Conservation (phyloP, 92 coral and sea anemone genomes). For the Palythoa grandiflora region DNA sequence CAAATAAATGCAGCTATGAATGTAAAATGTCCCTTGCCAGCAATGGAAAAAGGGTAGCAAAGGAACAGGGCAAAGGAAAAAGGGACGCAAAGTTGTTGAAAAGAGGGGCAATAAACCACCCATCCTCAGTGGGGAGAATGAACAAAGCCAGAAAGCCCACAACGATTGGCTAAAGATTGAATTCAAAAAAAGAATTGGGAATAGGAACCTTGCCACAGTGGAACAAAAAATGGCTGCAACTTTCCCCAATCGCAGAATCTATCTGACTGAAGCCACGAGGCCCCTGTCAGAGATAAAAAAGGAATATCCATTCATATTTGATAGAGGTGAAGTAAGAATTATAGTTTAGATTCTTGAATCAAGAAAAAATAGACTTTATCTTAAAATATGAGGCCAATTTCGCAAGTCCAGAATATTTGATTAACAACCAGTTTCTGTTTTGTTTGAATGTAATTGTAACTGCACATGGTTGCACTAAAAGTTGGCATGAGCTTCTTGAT, state of each 20-base stretch:
- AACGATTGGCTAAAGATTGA: not conserved
- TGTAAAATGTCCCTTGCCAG: not conserved
- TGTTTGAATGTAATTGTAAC: not conserved
- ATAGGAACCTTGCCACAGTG: not conserved
- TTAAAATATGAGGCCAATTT: not conserved
- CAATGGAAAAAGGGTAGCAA: not conserved
- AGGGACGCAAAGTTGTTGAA: not conserved
- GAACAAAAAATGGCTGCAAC: not conserved
- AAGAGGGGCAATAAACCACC: not conserved
- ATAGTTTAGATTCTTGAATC: too few species aligned
- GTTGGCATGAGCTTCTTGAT: too few species aligned
- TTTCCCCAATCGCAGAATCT: not conserved
- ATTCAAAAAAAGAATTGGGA: not conserved
- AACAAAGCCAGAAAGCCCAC: not conserved
- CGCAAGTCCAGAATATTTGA: not conserved
- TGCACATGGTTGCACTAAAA: constrained; percentile 13
- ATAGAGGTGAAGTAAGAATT: not conserved
- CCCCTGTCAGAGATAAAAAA: not conserved
- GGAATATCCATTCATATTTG: not conserved
- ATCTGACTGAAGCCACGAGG: not conserved
- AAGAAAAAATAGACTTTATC: not conserved
- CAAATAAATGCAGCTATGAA: not conserved
- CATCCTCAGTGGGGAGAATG: not conserved
- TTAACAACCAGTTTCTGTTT: not conserved
- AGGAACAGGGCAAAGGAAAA: not conserved